These are phyloP conservation scores for Corythornis vintsioides DNA, from an alignment of 2,113 vertebrate genomes.

Conservation along the genomic window DNA sequence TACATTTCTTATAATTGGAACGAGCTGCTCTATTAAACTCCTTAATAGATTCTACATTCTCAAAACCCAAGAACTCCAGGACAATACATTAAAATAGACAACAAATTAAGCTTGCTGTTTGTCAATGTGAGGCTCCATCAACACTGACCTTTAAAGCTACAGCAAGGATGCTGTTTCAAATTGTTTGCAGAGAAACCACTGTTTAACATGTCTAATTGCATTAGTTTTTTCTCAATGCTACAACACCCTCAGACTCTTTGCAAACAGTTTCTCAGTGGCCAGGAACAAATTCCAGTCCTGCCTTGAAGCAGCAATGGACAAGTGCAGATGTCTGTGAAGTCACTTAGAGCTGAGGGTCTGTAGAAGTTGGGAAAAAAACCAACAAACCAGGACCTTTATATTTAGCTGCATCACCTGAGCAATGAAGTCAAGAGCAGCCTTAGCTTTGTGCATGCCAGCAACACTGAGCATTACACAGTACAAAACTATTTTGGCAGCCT, in stretches of 20 bases:
- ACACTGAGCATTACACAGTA: background rate
- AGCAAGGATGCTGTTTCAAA: background rate
- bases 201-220: background rate
- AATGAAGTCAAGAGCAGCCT: background rate
- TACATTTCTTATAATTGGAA: constrained; percentile 63
- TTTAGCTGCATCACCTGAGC: background rate
- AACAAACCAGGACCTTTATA: background rate
- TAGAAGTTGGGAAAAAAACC: background rate
- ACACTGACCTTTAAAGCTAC: constrained; percentile 53
- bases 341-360: background rate
- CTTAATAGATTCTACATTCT: constrained; percentile 59
- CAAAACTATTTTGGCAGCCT: background rate
- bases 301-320: background rate
- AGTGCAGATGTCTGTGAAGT: background rate
- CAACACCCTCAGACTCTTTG: background rate
- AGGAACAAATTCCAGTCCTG: background rate
- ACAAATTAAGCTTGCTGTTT: constrained; percentile 49
- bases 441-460: background rate
- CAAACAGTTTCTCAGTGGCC: background rate
- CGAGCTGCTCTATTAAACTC: constrained; percentile 61
- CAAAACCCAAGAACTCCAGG: constrained; percentile 40
- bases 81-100: constrained; percentile 60
- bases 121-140: background rate
- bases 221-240: background rate
- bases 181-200: background rate